A percentile compares a stretch with the other conserved stretches of the same genome.
phyloP scores from a whole-genome alignment of 2,797 vertebrate genomes.

The Sternarchorhynchus goeldii region DNA sequence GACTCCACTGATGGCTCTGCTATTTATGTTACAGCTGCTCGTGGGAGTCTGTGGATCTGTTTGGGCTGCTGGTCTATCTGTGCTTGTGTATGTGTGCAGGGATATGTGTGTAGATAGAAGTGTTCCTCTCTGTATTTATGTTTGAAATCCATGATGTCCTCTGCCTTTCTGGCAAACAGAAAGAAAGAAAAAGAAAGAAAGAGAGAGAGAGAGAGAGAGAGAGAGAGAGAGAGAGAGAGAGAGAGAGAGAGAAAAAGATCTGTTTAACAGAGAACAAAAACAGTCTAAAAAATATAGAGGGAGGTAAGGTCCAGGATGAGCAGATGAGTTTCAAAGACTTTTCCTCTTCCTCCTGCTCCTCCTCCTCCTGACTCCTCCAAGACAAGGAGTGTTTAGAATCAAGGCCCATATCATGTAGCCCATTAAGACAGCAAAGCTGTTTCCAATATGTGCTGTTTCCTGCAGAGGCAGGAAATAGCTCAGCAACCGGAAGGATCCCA shows the following conservation, averaged over 20 bases:
- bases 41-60: constrained; percentile 46
- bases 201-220: not conserved
- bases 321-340: constrained; percentile 71
- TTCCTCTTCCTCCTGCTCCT: constrained; percentile 43
- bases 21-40: constrained; percentile 68
- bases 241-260: constrained; percentile 36
- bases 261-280: constrained; percentile 48
- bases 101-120: constrained; percentile 34
- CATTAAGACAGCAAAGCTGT: constrained; percentile 78
- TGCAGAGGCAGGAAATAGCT: constrained; percentile 79
- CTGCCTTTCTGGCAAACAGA: not conserved
- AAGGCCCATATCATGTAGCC: constrained; percentile 66
- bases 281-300: constrained; percentile 56
- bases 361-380: constrained; percentile 52
- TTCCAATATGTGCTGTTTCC: constrained; percentile 84
- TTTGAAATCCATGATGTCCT: constrained; percentile 58
- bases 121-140: constrained; percentile 66
- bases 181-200: not conserved
- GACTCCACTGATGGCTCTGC: constrained; percentile 47
- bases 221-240: constrained; percentile 11
- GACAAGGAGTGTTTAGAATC: constrained; percentile 68
- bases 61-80: constrained; percentile 43
- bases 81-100: constrained; percentile 6
- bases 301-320: constrained; percentile 58
- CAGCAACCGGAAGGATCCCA: constrained; percentile 70